A percentile compares a stretch with the other conserved stretches of the same genome.
Evolutionary conservation across 2,888 invertebrate species (phyloP).

Genomic region (Eurytoma adleriae): DNA sequence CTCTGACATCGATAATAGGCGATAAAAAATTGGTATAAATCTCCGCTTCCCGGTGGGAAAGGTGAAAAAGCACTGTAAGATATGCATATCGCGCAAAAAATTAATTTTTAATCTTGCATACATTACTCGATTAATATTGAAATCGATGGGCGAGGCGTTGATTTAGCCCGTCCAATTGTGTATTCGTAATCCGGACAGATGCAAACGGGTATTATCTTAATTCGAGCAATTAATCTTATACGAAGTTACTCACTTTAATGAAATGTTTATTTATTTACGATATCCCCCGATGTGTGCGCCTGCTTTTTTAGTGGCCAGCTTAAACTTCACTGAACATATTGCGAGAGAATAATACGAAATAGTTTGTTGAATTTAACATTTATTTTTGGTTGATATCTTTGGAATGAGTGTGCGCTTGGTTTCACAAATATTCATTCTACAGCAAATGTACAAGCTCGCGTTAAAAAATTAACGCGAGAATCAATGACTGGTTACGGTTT

Average conservation of each 20-base stretch:
- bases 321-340: too few species aligned
- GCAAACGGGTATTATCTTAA: slow-evolving; percentile 5
- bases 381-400: too few species aligned
- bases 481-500: too few species aligned
- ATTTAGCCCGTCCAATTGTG: slow-evolving; percentile 5
- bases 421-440: too few species aligned
- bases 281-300: neutral
- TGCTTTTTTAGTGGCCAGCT: too few species aligned
- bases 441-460: too few species aligned
- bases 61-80: neutral
- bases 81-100: neutral
- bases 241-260: slow-evolving; percentile 24
- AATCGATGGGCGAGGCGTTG: neutral
- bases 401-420: too few species aligned
- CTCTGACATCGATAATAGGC: neutral
- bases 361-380: too few species aligned
- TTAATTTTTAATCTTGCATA: slow-evolving; percentile 26
- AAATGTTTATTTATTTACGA: slow-evolving; percentile 25
- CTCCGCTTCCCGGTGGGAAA: neutral
- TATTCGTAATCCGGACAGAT: neutral
- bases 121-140: slow-evolving; percentile 25
- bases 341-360: too few species aligned
- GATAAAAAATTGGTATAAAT: slow-evolving; percentile 1
- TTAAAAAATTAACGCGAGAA: too few species aligned
- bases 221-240: slow-evolving; percentile 10